Base-by-base conservation (phyloP, 2,888 invertebrate genomes). In the Notocelia uddmanniana region DNA sequence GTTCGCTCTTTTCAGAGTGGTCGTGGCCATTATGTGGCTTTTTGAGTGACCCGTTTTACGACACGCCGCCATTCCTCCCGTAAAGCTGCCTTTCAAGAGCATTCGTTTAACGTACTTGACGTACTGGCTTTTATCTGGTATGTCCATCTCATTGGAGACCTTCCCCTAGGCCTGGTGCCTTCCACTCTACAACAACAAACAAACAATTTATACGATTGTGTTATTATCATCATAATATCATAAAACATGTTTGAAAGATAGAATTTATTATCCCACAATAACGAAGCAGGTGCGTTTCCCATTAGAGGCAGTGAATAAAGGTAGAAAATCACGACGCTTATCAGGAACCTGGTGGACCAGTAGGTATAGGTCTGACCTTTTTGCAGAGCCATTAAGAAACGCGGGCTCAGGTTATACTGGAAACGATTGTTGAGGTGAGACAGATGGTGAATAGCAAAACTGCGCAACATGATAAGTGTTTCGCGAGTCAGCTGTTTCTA, bases 381-480 rank as follows among this genome's bases (percentile, higher is more conserved):
- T 5, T n/a, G n/a, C 45, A 45, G 11, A 37, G 37, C 13, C 13
- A 13, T 37, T 37, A 37, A 3, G 45, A 45, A 45, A n/a, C 13
- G 6, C n/a, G 45, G 13, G 45, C 45, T 45, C 45, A 45, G 8
- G 45, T 45, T n/a, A n/a, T 45, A n/a, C 45, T n/a, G n/a, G n/a
- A 45, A n/a, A 45, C n/a, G 5, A 45, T 1, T n/a, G 45, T 5
- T 5, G 45, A 45, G 41, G 13, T 45, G 41, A 45, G n/a, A 15
- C n/a, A 8, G n/a, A 1, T 45, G 45, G 45, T 45, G 45, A 45
- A 45, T n/a, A 45, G 45, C 45, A 45, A 45, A n/a, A 45, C 81
- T 80, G 77, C 76, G 79, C 77, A 79, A 80, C 83, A 79, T 79
- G 80, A 83, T 86, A 88, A 89, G 89, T 87, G 85, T 87, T 88